Conservation (phyloP, 1,140 invertebrate species). For the Oncopodura yosiiana region DNA sequence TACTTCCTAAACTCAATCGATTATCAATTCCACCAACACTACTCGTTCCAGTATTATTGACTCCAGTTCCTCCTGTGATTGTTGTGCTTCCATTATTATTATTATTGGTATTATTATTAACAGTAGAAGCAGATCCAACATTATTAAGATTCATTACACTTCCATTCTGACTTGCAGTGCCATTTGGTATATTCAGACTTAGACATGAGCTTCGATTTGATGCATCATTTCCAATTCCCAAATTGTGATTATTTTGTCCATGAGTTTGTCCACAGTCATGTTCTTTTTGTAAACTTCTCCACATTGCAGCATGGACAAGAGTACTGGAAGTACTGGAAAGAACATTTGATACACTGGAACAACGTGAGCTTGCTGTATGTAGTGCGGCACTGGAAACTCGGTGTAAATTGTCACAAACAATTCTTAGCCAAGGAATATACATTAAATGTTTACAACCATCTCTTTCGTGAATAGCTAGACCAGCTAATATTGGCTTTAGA, state of each 20-base stretch:
- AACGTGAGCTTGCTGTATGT: slow-evolving; percentile 27
- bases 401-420: slow-evolving; percentile 35
- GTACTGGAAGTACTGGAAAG: slow-evolving; percentile 28
- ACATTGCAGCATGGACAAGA: slow-evolving; percentile 29
- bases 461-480: slow-evolving; percentile 23
- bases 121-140: slow-evolving; percentile 15
- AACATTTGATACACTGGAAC: slow-evolving; percentile 33
- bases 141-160: slow-evolving; percentile 31
- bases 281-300: slow-evolving; percentile 20
- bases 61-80: background rate
- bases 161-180: slow-evolving; percentile 28
- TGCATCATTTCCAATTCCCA: slow-evolving; percentile 11
- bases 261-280: slow-evolving; percentile 24
- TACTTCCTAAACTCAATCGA: slow-evolving; percentile 22
- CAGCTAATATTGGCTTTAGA: slow-evolving; percentile 29
- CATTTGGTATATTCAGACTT: slow-evolving; percentile 26
- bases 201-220: slow-evolving; percentile 23
- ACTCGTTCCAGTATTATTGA: slow-evolving; percentile 25
- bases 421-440: slow-evolving; percentile 34
- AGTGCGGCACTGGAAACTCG: slow-evolving; percentile 23
- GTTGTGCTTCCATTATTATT: slow-evolving; percentile 2
- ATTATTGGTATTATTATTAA: background rate
- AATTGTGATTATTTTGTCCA: background rate
- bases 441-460: slow-evolving; percentile 11
- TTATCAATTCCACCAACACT: too few species aligned